phyloP scores from a whole-genome alignment of 2,888 invertebrate genomes.

The Lasiommata megera region DNA sequence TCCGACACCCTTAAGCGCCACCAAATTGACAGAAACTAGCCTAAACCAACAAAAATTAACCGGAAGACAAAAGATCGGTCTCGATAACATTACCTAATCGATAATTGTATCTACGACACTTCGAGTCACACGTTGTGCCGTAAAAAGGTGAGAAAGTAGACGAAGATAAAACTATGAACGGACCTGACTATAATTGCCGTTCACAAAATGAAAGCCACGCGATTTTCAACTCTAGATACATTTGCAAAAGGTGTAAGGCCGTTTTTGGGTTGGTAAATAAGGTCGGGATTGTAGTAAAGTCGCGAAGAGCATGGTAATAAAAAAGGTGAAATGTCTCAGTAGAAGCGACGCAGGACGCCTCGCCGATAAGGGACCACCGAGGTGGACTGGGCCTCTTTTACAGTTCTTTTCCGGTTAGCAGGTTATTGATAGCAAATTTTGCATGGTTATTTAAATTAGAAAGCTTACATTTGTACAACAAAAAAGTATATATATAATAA shows the following conservation, averaged over 20 bases:
- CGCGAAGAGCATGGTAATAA: conserved; percentile 77
- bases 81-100: conserved; percentile 79
- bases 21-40: conserved; percentile 59
- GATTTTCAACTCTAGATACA: conserved; percentile 22
- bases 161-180: conserved; percentile 69
- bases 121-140: conserved; percentile 74
- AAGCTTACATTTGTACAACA: neutral
- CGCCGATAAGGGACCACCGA: conserved; percentile 77
- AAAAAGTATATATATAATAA: neutral
- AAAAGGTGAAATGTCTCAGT: conserved; percentile 80
- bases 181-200: conserved; percentile 6
- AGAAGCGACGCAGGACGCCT: conserved; percentile 69
- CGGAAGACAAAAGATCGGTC: conserved; percentile 78
- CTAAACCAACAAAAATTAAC: conserved; percentile 75
- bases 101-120: conserved; percentile 80
- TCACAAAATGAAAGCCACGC: conserved; percentile 6
- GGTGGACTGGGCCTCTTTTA: conserved; percentile 66
- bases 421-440: conserved; percentile 40
- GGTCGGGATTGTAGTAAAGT: conserved; percentile 53
- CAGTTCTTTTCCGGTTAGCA: conserved; percentile 67
- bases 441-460: conserved; percentile 13
- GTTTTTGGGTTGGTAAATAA: conserved; percentile 21
- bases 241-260: conserved; percentile 19
- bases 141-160: conserved; percentile 80
- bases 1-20: conserved; percentile 46